phyloP scores from a whole-genome alignment of 2,113 vertebrate genomes.

The Scartelaos histophorus region DNA sequence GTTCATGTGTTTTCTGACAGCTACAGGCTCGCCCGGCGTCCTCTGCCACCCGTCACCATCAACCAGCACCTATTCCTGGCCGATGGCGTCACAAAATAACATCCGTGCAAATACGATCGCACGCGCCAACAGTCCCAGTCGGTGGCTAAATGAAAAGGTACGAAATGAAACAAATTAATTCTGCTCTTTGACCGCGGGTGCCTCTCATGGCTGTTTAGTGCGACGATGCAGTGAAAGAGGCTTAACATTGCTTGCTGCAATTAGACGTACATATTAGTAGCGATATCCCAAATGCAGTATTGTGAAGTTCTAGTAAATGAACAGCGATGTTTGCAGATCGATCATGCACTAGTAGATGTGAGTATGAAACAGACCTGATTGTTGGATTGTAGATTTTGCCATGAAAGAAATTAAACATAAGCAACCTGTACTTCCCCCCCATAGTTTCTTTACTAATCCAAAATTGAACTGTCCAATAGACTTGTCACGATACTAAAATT shows the following conservation, averaged over 20 bases:
- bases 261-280: background rate
- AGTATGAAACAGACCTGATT: too few species aligned
- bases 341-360: too few species aligned
- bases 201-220: constrained; percentile 46
- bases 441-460: too few species aligned
- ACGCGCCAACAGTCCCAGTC: constrained; percentile 50
- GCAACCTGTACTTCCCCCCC: too few species aligned
- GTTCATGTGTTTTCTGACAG: constrained; percentile 9
- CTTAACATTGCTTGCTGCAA: background rate
- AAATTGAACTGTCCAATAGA: too few species aligned
- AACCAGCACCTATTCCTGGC: background rate
- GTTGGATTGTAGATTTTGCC: too few species aligned
- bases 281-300: background rate
- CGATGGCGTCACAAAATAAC: constrained; percentile 38
- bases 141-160: constrained; percentile 64
- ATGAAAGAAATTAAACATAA: too few species aligned
- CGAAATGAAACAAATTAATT: constrained; percentile 79
- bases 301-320: too few species aligned
- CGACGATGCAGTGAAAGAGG: background rate
- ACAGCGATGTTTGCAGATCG: too few species aligned
- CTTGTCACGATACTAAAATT: too few species aligned
- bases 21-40: constrained; percentile 7
- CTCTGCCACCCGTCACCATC: background rate
- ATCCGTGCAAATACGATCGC: constrained; percentile 63
- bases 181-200: constrained; percentile 53